phyloP scores from a whole-genome alignment of 2,797 vertebrate species.

The Bradypodion ventrale region DNA sequence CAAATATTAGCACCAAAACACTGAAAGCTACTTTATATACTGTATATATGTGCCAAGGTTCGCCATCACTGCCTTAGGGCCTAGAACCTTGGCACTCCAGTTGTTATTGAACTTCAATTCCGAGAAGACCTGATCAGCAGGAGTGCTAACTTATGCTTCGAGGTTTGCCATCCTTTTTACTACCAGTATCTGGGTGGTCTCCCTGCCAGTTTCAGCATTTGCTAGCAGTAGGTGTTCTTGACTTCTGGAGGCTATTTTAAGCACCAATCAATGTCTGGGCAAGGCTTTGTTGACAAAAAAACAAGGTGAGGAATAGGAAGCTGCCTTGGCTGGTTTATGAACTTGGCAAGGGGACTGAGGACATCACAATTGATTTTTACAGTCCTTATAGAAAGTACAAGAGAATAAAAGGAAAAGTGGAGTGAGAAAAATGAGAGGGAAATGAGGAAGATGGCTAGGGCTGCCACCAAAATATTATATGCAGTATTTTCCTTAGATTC shows the following conservation, averaged over 20 bases:
- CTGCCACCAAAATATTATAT: too few relatives aligned
- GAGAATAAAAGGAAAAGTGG: not conserved
- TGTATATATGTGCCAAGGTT: too few relatives aligned
- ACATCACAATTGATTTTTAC: conserved; percentile 7
- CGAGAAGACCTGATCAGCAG: too few relatives aligned
- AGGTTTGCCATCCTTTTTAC: conserved; percentile 54
- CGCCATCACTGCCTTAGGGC: too few relatives aligned
- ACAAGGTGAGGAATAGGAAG: conserved; percentile 10
- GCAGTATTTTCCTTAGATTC: too few relatives aligned
- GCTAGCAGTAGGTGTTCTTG: conserved; percentile 28
- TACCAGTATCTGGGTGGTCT: not conserved
- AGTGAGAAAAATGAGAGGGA: not conserved
- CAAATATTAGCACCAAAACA: too few relatives aligned
- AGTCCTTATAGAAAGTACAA: conserved; percentile 9
- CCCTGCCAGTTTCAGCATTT: not conserved
- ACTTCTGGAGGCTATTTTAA: conserved; percentile 57
- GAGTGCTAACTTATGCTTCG: too few relatives aligned
- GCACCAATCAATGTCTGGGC: conserved; percentile 30
- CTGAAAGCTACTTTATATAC: too few relatives aligned
- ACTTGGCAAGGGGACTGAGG: conserved; percentile 6
- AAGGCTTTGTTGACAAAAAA: not conserved
- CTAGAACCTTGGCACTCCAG: too few relatives aligned
- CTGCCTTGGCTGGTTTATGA: not conserved
- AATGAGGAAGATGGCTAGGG: not conserved
- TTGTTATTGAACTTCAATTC: too few relatives aligned